Evolutionary conservation across 1,140 invertebrate species (phyloP).

Genomic region (Chironomus tepperi): DNA sequence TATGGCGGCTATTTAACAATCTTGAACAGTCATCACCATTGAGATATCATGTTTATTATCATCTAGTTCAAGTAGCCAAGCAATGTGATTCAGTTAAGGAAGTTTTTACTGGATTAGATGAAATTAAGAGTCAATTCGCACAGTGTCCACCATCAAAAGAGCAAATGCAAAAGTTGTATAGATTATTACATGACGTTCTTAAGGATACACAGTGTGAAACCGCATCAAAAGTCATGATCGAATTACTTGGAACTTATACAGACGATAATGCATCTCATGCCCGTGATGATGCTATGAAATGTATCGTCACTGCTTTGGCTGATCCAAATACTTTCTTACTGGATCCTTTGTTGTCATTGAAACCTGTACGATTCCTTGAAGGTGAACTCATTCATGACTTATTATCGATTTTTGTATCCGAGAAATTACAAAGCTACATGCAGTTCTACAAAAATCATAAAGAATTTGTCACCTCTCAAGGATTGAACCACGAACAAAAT

Average conservation of each 20-base stretch:
- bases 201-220: constrained; percentile 66
- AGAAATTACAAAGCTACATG: constrained; percentile 82
- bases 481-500: constrained; percentile 90
- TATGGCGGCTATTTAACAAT: constrained; percentile 85
- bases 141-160: constrained; percentile 77
- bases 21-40: constrained; percentile 73
- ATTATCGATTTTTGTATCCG: constrained; percentile 91
- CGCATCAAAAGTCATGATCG: constrained; percentile 93
- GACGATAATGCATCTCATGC: constrained; percentile 94
- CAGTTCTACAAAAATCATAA: constrained; percentile 89
- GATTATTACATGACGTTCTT: constrained; percentile 81
- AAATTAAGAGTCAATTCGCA: constrained; percentile 74
- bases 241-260: constrained; percentile 90
- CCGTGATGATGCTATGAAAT: constrained; percentile 91
- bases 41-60: constrained; percentile 86
- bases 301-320: constrained; percentile 87
- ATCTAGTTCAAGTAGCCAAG: constrained; percentile 78
- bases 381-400: constrained; percentile 92
- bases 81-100: constrained; percentile 74
- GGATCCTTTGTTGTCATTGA: constrained; percentile 84
- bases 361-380: constrained; percentile 93
- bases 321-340: constrained; percentile 92
- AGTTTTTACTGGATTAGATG: constrained; percentile 70
- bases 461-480: constrained; percentile 83
- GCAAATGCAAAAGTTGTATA: constrained; percentile 86